Conservation (phyloP, 2,888 invertebrate species). For the Palloptera scutellata region DNA sequence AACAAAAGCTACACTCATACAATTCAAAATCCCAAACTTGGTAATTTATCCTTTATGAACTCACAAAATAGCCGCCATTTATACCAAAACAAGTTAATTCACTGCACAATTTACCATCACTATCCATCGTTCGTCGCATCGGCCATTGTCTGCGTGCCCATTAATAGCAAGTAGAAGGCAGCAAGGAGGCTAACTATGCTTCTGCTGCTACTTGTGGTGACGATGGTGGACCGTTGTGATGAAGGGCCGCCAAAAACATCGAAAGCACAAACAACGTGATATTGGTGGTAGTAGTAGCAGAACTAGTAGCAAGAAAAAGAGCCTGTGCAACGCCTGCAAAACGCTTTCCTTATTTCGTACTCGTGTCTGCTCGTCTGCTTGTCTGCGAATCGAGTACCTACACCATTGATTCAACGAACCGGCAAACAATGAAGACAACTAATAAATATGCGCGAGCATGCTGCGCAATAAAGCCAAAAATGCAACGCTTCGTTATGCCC, state of each 20-base stretch:
- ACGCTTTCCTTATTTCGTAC: not conserved
- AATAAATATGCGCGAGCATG: constrained; percentile 42
- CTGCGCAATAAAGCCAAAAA: constrained; percentile 57
- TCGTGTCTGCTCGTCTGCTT: not conserved
- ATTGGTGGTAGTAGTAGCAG: constrained; percentile 42
- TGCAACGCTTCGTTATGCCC: constrained; percentile 50
- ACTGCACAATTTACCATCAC: constrained; percentile 35
- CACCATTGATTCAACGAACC: not conserved
- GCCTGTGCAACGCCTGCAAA: constrained; percentile 7
- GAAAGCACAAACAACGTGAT: constrained; percentile 57
- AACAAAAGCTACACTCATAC: constrained; percentile 20
- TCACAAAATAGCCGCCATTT: constrained; percentile 61
- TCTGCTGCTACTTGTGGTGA: constrained; percentile 24
- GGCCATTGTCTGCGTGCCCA: not conserved
- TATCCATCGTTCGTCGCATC: not conserved
- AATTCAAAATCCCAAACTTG: constrained; percentile 57
- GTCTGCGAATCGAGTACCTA: constrained; percentile 2
- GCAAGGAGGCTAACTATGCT: constrained; percentile 3
- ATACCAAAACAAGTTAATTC: constrained; percentile 61
- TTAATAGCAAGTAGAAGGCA: not conserved
- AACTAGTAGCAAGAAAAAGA: constrained; percentile 21
- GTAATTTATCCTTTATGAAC: constrained; percentile 60
- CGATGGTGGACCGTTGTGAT: constrained; percentile 1
- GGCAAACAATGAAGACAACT: constrained; percentile 19
- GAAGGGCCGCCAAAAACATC: constrained; percentile 44